Percentiles rank a stretch among this genome's conserved stretches.
Conservation (phyloP, 2,113 vertebrate species). For the Lethenteron reissneri region DNA sequence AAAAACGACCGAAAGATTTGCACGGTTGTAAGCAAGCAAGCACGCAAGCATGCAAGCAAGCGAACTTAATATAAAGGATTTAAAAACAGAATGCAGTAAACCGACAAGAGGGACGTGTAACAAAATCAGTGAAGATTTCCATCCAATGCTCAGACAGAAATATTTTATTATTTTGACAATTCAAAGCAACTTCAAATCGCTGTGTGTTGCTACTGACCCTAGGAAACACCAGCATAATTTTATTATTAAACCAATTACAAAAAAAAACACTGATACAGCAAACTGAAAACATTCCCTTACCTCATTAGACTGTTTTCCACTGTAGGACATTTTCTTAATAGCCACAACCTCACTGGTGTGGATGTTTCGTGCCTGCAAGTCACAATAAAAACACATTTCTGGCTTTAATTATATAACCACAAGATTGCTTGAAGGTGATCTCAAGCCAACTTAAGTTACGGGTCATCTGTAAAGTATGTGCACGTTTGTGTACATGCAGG, state of each 20-base stretch:
- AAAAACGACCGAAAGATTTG: no score
- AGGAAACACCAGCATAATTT: neutral
- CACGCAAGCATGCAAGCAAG: no score
- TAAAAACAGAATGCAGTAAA: no score
- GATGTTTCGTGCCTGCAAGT: constrained; percentile 59
- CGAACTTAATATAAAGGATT: no score
- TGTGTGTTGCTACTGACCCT: no score
- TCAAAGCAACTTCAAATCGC: no score
- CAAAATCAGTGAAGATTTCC: neutral
- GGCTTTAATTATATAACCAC: constrained; percentile 3
- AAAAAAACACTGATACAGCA: neutral
- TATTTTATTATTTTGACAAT: neutral
- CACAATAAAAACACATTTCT: neutral
- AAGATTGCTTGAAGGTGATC: neutral
- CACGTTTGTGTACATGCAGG: no score
- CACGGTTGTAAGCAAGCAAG: no score
- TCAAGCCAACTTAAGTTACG: no score
- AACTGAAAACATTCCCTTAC: constrained; percentile 21
- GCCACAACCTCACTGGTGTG: constrained; percentile 97
- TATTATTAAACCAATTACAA: neutral
- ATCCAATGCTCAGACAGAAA: neutral
- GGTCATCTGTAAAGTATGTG: no score
- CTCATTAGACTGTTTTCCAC: constrained; percentile 91
- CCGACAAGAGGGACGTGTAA: neutral
- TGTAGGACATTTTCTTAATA: constrained; percentile 99